Conservation (phyloP, 2,113 vertebrate species). For the Acrocephalus arundinaceus region DNA sequence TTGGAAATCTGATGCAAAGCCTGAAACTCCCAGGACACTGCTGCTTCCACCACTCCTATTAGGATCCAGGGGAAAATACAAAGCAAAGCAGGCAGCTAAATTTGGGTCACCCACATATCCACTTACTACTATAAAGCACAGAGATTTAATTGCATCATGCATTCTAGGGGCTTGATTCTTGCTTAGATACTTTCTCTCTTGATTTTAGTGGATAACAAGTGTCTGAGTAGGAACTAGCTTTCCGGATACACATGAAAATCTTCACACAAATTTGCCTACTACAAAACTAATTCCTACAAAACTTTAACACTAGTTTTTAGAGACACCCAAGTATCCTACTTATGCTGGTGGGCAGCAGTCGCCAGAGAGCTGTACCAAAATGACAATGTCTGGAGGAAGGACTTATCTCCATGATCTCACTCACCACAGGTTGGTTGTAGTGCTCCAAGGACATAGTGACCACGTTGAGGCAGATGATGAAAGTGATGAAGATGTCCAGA, state of each 20-base stretch:
- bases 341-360: not conserved
- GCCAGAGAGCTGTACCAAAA: not conserved
- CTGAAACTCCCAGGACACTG: not conserved
- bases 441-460: conserved; percentile 99
- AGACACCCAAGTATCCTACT: not conserved
- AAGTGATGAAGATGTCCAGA: conserved; percentile 98
- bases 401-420: conserved; percentile 44
- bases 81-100: conserved; percentile 8
- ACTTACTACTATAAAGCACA: not conserved
- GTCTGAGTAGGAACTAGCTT: not conserved
- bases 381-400: not conserved
- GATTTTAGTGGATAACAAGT: not conserved
- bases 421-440: conserved; percentile 94
- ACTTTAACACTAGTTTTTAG: not conserved
- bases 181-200: not conserved
- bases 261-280: not conserved
- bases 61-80: not conserved
- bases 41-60: not conserved
- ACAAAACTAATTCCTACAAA: not conserved
- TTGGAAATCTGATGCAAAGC: not conserved
- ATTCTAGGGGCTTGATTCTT: not conserved
- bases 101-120: not conserved
- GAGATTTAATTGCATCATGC: not conserved
- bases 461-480: conserved; percentile 98
- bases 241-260: not conserved